Evolutionary conservation across 2,888 invertebrate species (phyloP), one percentile per base, ranked within the genome.

Genomic region (Polydesmus complanatus): DNA sequence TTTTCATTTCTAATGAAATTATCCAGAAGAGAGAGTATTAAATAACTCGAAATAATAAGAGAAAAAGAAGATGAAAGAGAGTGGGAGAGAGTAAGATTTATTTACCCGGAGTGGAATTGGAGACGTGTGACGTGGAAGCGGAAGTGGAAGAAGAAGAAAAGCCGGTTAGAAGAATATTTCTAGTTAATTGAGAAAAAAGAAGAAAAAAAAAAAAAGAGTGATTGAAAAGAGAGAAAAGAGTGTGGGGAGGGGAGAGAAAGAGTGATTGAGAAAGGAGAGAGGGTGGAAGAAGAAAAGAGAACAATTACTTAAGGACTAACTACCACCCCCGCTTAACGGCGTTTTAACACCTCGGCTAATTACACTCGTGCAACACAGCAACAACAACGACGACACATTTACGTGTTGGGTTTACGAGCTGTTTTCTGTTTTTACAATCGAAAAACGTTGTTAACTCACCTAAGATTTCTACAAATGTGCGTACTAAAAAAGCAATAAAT

Each of bases 401-500:
- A 26, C 22, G 37, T 18, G 19, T 26, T 57, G 57, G 25, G 49
- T 25, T 21, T 22, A n/a, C 51, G n/a, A 22, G 37, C 37, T 8
- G 1, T 47, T 23, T 57, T 18, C 47, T 57, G 52, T 11, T 8
- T 51, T 8, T 11, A 11, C 22, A 8, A 51, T n/a, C 5, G n/a
- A 11, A 51, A 5, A 22, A 51, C 22, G 22, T 21, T n/a, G n/a
- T n/a, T n/a, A n/a, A n/a, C 67, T 80, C 77, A 90, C 93, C 88
- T 85, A 66, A 92, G 77, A 64, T 86, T 85, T 63, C 86, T 77
- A 74, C 91, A 91, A 68, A 92, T 85, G 67, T 88, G 83, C 56
- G 89, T 90, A 27, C 92, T 92, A 77, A 93, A 94, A 68, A 94
- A 81, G 70, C 91, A 92, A 77, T 93, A 94, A 68, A 94, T 94